Evolutionary conservation across 2,797 vertebrate genomes (phyloP), one percentile per base, ranked within the genome.

Genomic region (Schizopygopsis malacanthus): DNA sequence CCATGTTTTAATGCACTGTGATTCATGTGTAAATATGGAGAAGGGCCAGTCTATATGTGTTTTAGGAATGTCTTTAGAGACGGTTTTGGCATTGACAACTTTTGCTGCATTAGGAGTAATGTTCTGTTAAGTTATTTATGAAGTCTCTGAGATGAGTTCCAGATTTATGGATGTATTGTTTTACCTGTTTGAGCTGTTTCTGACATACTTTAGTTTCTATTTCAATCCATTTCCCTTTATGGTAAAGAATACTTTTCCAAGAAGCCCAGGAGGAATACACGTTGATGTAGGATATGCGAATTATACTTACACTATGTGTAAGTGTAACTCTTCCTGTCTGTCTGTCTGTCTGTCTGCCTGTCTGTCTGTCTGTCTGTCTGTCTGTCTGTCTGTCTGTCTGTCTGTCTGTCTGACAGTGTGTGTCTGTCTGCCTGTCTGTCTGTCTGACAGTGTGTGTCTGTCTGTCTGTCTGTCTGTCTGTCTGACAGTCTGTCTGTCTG

Each of bases 71-170:
- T 67, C 63, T 67, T 67, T 67, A 67, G 28, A 67, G 63, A 67
- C 28, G 4, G 1, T 37, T 67, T 37, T 67, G 63, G 63, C 63
- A 37, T 67, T 18, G 63, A 37, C 28, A 33, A 33, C 63, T 65
- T 33, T 65, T 33, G 6, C 63, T 33, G 28, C 25, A 33, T 61
- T 50, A 77, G 20, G 10, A 7, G 33, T 76, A 67, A 83, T 76
- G 59, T 76, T 52, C 41, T 76, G 59, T 63, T 76, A 37, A 50
- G 81, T 37, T 75, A 83, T 75, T 75, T 73, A 83, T 76, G 20
- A 76, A 39, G 71, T 52, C 56, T 65, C 13, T 73, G 56, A 63
- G 43, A 63, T 50, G 39, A 72, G 37, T 72, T 59, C 67, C n/a
- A 72, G 37, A 73, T 82, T 61, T 61, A 59, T 59, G 16, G 52